These are phyloP conservation scores for Speoplatyrhinus poulsoni DNA, from an alignment of 2,113 vertebrate species.

Conservation along the genomic window DNA sequence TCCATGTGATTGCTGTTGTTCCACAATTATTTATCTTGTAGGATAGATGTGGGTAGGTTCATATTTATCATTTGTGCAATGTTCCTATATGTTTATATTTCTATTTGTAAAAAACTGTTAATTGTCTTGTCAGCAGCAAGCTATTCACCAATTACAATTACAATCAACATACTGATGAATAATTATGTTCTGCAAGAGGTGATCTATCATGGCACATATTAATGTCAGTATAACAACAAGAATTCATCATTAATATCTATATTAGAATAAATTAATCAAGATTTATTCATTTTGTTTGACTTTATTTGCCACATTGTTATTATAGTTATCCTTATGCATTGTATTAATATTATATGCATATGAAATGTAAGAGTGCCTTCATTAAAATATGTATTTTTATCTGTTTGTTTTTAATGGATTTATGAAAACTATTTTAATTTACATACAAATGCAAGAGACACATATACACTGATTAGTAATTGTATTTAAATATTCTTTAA, in stretches of 20 bases:
- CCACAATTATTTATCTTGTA: not conserved
- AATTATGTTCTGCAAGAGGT: conserved; percentile 2
- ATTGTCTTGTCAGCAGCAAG: conserved; percentile 17
- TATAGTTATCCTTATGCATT: conserved; percentile 37
- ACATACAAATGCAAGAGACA: not conserved
- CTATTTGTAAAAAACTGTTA: not conserved
- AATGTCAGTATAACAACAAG: conserved; percentile 26
- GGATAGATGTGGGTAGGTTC: conserved; percentile 18
- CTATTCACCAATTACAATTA: not conserved
- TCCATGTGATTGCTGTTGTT: not conserved
- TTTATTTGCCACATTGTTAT: conserved; percentile 51
- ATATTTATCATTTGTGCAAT: conserved; percentile 27
- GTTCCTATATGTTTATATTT: conserved; percentile 11
- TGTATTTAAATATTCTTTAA: not conserved
- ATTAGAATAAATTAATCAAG: conserved; percentile 52
- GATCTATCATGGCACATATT: conserved; percentile 28
- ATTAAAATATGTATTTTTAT: conserved; percentile 16
- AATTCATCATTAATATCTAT: conserved; percentile 52
- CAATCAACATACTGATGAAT: not conserved
- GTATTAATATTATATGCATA: not conserved
- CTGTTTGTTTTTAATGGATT: conserved; percentile 5
- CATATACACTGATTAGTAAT: not conserved
- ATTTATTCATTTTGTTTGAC: conserved; percentile 1
- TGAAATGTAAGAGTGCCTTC: conserved; percentile 11
- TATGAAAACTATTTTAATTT: conserved; percentile 1